phyloP scores from a whole-genome alignment of 2,888 invertebrate genomes.

The Pyrgus malvae region DNA sequence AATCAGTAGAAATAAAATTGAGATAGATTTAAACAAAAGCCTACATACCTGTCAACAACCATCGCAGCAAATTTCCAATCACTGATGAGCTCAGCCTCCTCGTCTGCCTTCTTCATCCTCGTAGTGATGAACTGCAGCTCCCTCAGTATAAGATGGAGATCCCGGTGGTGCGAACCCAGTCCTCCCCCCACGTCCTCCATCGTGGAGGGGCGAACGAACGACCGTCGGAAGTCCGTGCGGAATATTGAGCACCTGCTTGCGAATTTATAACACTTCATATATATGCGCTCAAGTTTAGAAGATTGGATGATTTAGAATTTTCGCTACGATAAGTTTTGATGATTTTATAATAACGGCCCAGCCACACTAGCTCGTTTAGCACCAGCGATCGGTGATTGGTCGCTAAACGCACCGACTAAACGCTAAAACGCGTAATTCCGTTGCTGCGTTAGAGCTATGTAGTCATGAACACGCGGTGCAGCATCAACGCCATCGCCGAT shows the following conservation, averaged over 20 bases:
- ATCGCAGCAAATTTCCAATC: conserved; percentile 99
- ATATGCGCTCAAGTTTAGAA: conserved; percentile 19
- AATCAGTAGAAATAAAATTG: too few relatives aligned
- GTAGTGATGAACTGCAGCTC: conserved; percentile 97
- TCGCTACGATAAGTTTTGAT: too few relatives aligned
- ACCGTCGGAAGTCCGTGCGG: conserved; percentile 78
- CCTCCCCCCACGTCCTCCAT: conserved; percentile 86
- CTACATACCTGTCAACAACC: conserved; percentile 95
- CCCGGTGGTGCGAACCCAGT: conserved; percentile 88
- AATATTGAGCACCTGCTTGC: conserved; percentile 73
- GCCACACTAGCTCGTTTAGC: too few relatives aligned
- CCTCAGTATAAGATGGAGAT: conserved; percentile 93
- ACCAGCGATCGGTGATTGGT: too few relatives aligned
- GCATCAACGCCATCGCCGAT: too few relatives aligned
- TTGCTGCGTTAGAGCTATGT: too few relatives aligned
- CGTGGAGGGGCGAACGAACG: conserved; percentile 89
- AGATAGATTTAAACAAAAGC: too few relatives aligned
- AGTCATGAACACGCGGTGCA: too few relatives aligned
- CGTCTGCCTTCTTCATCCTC: conserved; percentile 96
- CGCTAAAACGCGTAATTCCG: too few relatives aligned
- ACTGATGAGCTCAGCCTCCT: conserved; percentile 95
- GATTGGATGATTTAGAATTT: too few relatives aligned
- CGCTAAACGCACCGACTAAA: too few relatives aligned
- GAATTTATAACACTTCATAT: conserved; percentile 13
- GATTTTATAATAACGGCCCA: too few relatives aligned